Conservation (phyloP, 2,113 vertebrate genomes). For the Burhinus oedicnemus region DNA sequence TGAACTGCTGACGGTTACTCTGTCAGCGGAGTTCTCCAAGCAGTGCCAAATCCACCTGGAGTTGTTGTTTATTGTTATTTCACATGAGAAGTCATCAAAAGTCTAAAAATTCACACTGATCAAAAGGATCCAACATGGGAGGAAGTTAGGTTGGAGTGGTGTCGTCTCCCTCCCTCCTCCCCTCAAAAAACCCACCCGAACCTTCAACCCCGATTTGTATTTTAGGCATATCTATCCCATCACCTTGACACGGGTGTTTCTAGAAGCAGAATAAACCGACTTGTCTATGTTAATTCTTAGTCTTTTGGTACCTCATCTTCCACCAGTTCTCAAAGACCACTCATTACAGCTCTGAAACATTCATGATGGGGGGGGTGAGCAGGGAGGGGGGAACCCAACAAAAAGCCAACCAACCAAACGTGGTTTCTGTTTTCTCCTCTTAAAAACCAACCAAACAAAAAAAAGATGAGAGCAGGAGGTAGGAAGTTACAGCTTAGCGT, state of each 20-base stretch:
- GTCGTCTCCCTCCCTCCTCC: rapidly evolving
- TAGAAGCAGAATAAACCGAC: neutral
- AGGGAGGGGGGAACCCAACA: no score
- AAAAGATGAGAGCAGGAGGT: neutral
- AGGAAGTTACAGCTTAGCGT: neutral
- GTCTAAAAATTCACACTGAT: neutral
- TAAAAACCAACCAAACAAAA: neutral
- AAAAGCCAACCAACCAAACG: neutral
- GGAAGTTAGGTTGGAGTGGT: neutral
- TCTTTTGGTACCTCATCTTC: neutral
- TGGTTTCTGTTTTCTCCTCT: neutral
- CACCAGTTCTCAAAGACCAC: neutral
- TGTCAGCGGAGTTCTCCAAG: neutral
- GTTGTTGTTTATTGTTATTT: neutral
- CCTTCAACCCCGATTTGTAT: neutral
- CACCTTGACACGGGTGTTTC: neutral
- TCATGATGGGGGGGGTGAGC: neutral
- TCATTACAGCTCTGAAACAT: neutral
- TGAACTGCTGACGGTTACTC: neutral
- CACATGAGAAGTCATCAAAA: neutral
- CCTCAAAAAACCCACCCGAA: neutral
- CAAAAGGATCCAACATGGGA: neutral
- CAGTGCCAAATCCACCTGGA: neutral
- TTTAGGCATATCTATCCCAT: neutral
- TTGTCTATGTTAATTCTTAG: neutral